Percentiles rank a stretch among this genome's conserved stretches.
phyloP scores from a whole-genome alignment of 1,140 invertebrate species.

The Saxidomus purpurata region DNA sequence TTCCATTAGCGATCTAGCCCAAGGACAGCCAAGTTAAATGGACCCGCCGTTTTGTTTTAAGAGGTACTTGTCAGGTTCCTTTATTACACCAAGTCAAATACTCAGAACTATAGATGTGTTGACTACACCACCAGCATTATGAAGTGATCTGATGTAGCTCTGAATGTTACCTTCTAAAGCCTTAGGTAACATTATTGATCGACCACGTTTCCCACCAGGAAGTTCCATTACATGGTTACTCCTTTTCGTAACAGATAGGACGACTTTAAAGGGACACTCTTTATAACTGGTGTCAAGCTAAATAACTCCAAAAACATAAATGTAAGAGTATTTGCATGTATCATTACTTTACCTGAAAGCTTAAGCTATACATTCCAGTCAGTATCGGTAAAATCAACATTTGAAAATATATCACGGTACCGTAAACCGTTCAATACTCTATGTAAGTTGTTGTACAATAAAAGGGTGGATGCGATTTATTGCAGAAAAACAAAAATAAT shows the following conservation, averaged over 20 bases:
- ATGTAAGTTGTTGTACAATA: too few relatives aligned
- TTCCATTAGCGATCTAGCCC: slow-evolving; percentile 7
- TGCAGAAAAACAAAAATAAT: too few relatives aligned
- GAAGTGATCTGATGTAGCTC: slow-evolving; percentile 31
- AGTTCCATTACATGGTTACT: not conserved
- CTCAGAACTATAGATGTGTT: slow-evolving; percentile 13
- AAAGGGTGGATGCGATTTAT: too few relatives aligned
- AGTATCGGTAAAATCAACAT: too few relatives aligned
- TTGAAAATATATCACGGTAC: too few relatives aligned
- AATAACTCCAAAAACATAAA: too few relatives aligned
- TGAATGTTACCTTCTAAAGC: slow-evolving; percentile 20
- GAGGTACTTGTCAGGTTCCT: not conserved
- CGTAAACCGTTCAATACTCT: too few relatives aligned
- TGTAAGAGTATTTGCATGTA: too few relatives aligned
- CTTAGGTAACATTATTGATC: not conserved
- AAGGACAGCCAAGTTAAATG: not conserved
- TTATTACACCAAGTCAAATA: not conserved
- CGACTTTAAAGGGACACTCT: too few relatives aligned
- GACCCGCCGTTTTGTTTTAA: not conserved
- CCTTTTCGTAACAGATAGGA: not conserved
- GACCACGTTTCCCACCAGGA: slow-evolving; percentile 1
- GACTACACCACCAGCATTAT: not conserved
- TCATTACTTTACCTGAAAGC: too few relatives aligned
- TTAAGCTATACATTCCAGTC: too few relatives aligned
- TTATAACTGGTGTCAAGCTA: too few relatives aligned